Conservation (phyloP, 2,113 vertebrate genomes). For the Deroptyus accipitrinus region DNA sequence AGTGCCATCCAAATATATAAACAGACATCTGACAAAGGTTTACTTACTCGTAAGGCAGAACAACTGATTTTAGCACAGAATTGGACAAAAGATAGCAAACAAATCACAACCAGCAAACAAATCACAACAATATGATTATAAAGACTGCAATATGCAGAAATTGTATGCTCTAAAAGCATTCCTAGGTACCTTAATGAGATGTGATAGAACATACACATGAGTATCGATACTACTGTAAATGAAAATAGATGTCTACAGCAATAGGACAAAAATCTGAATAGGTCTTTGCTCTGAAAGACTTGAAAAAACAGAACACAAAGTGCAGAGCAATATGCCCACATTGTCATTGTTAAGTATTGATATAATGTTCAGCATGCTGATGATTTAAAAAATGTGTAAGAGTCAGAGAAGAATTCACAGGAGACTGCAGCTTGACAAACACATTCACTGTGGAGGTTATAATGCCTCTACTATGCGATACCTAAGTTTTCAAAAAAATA, state of each 20-base stretch:
- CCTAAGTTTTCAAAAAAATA: not conserved
- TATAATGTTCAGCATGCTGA: not conserved
- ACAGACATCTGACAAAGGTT: not conserved
- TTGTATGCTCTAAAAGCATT: not conserved
- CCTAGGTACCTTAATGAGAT: not conserved
- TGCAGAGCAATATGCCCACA: not conserved
- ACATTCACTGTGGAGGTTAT: not conserved
- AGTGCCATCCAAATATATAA: not conserved
- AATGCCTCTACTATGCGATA: not conserved
- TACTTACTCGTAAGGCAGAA: not conserved
- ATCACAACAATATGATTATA: not conserved
- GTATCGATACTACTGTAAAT: not conserved
- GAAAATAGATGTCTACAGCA: not conserved
- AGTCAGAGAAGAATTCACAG: not conserved
- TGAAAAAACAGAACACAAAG: not conserved
- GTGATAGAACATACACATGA: not conserved
- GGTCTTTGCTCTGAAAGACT: not conserved
- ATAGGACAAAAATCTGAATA: not conserved
- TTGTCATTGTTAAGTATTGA: not conserved
- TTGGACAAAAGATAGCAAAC: not conserved
- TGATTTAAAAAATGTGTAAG: not conserved
- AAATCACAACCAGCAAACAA: not conserved
- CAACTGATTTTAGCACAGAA: not conserved
- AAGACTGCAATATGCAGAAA: not conserved
- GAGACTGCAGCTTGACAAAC: not conserved